Conservation (phyloP, 2,888 invertebrate genomes). For the Stenotaenia linearis region DNA sequence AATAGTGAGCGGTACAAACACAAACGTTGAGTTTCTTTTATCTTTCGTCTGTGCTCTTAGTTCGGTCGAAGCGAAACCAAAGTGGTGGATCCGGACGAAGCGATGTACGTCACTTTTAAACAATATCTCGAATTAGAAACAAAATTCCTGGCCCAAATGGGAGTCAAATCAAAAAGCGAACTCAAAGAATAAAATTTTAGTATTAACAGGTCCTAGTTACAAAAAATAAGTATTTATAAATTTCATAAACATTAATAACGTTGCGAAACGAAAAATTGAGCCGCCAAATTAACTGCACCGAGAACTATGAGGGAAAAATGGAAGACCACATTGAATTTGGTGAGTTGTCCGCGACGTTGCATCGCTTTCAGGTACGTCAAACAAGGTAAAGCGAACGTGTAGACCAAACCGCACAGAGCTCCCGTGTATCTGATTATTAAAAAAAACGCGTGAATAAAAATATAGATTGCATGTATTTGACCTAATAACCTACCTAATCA, state of each 20-base stretch:
- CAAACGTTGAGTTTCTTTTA: background rate
- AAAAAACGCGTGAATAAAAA: too few species aligned
- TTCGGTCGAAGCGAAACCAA: background rate
- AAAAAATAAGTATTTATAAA: too few species aligned
- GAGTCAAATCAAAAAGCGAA: too few species aligned
- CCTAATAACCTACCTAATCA: constrained; percentile 80
- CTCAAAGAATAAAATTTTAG: too few species aligned
- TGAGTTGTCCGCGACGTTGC: constrained; percentile 57
- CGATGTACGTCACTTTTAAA: background rate
- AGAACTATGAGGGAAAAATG: constrained; percentile 63
- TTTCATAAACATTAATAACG: background rate
- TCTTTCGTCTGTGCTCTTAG: background rate
- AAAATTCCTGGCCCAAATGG: background rate
- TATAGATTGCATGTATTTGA: too few species aligned
- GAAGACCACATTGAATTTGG: constrained; percentile 53
- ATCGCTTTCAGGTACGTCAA: constrained; percentile 67
- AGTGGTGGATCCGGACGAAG: background rate
- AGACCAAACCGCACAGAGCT: constrained; percentile 77
- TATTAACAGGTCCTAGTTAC: too few species aligned
- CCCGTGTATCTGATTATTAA: constrained; percentile 51
- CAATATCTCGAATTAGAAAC: background rate
- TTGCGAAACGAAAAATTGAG: constrained; percentile 62
- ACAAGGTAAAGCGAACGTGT: constrained; percentile 78
- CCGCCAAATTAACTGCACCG: constrained; percentile 67
- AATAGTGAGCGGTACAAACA: background rate